Percentiles rank a stretch among this genome's conserved stretches.
phyloP scores from a whole-genome alignment of 1,140 invertebrate species.

The Pogonognathellus flavescens region DNA sequence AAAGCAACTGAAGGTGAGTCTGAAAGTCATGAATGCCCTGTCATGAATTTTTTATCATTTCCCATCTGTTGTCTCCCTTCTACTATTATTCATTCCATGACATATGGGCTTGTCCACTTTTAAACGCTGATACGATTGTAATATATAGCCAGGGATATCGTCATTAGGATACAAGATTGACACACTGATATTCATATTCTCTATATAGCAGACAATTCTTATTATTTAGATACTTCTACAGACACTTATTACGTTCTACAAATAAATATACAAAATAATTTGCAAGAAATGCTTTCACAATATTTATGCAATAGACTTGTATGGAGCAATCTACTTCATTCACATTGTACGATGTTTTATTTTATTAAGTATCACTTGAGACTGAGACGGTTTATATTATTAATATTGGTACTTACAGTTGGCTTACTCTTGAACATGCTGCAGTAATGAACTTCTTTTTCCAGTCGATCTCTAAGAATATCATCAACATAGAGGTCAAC shows the following conservation, averaged over 20 bases:
- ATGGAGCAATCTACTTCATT: not conserved
- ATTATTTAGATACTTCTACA: not conserved
- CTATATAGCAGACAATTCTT: not conserved
- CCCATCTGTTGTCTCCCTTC: conserved; percentile 16
- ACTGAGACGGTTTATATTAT: not conserved
- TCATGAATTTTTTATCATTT: conserved; percentile 18
- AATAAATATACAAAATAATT: not conserved
- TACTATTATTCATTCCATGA: conserved; percentile 16
- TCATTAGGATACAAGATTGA: no score
- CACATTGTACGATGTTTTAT: not conserved
- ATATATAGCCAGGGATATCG: no score
- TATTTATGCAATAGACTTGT: no score
- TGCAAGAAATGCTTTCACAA: conserved; percentile 3
- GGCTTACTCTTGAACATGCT: not conserved
- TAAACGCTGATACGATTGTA: not conserved
- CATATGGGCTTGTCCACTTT: not conserved
- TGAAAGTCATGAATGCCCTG: conserved; percentile 20
- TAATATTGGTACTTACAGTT: not conserved
- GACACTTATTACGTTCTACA: not conserved
- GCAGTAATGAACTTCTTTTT: not conserved
- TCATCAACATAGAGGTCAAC: not conserved
- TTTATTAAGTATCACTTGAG: no score
- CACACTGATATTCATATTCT: not conserved
- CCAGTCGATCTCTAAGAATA: not conserved
- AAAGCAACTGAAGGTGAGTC: conserved; percentile 16